Evolutionary conservation across 1,140 invertebrate species (phyloP), one percentile per base, ranked within the genome.

Genomic region (Hycleus phaleratus): DNA sequence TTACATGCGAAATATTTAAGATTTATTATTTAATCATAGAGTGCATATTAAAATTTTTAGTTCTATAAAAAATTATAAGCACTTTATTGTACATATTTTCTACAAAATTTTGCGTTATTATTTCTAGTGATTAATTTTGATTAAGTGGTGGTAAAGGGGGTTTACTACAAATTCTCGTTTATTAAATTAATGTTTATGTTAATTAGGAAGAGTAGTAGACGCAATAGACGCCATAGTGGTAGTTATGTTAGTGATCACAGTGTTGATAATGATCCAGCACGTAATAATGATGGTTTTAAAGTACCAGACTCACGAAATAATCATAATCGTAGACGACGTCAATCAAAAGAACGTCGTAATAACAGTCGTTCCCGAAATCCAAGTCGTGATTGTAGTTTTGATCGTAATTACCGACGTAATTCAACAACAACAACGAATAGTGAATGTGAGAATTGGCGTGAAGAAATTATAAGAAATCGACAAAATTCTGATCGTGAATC

Each of bases 341-440:
- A 60, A 38, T 68, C 65, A 7, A 49, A 59, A 38, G 68, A 65
- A 8, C 56, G 47, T 5, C 42, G 61, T 24, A 68, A 70, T n/a
- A 26, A 48, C n/a, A 72, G 71, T 40, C 59, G 64, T 26, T 60
- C 68, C 1, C 44, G 67, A 48, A 66, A 64, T 12, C 53, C 59
- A 2, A 73, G 71, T 47, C 58, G 71, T 45, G 70, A 73, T 46
- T 57, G 64, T 24, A 73, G 71, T 49, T 68, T 68, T 43, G 72
- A 74, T 49, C 54, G 72, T 18, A 58, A 40, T 43, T 32, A 32
- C 7, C 55, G 66, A 9, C 55, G 46, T 7, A 56, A 53, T 46
- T 60, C 61, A 1, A 57, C 49, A 9, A 49, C 38, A 9, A 32
- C 32, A 32, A 32, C 32, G 4, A 7, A 0, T 32, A 56, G 38